Conservation (phyloP, 2,888 invertebrate genomes). For the Drosophila lutescens region DNA sequence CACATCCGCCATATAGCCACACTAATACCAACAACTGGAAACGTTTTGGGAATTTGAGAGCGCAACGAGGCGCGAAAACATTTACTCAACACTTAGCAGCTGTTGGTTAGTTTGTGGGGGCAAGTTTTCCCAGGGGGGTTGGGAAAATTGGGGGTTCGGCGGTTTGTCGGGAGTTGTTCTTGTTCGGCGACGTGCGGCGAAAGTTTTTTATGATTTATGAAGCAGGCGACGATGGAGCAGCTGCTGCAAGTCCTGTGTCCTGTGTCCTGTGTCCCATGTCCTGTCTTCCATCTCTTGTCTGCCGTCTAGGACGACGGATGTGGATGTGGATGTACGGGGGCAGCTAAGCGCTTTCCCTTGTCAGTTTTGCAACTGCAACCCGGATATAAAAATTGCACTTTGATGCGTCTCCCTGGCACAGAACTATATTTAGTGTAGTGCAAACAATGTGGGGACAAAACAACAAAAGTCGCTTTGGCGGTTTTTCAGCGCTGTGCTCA, state of each 20-base stretch:
- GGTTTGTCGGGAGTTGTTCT: conserved; percentile 20
- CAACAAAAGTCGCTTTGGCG: conserved; percentile 69
- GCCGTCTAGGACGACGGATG: conserved; percentile 23
- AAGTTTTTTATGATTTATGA: conserved; percentile 80
- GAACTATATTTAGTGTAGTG: conserved; percentile 34
- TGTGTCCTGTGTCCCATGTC: conserved; percentile 22
- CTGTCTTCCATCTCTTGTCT: conserved; percentile 27
- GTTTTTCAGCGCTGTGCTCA: conserved; percentile 63
- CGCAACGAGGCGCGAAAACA: conserved; percentile 79
- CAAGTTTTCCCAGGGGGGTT: conserved; percentile 9
- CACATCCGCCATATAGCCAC: conserved; percentile 53
- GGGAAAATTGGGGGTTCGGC: conserved; percentile 11
- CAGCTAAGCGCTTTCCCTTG: conserved; percentile 45
- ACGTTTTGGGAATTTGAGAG: conserved; percentile 70
- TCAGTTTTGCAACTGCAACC: conserved; percentile 50
- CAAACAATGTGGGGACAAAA: conserved; percentile 62
- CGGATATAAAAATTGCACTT: conserved; percentile 78
- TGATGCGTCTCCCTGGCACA: conserved; percentile 60
- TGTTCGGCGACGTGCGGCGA: conserved; percentile 67
- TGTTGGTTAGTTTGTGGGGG: conserved; percentile 58
- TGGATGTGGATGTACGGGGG: conserved; percentile 28
- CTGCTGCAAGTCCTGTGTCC: conserved; percentile 50
- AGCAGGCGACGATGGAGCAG: conserved; percentile 58
- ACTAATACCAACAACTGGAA: conserved; percentile 34
- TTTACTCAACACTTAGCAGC: conserved; percentile 79